Conservation (phyloP, 2,797 vertebrate genomes). For the Intellagama lesueurii region DNA sequence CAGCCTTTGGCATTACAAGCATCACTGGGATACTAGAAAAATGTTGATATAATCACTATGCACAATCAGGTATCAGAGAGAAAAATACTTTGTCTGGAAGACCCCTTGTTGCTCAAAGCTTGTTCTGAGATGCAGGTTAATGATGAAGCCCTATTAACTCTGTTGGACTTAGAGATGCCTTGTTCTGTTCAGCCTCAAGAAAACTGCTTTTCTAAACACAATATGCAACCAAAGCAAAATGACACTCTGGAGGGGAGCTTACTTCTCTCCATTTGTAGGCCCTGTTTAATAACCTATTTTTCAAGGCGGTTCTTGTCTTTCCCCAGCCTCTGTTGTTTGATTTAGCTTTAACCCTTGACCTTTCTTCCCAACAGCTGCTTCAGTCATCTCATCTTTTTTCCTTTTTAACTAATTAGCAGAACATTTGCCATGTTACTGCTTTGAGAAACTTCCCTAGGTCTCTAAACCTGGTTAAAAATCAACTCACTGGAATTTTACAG, state of each 20-base stretch:
- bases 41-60: no score
- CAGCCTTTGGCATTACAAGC: no score
- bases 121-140: not conserved
- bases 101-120: no score
- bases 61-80: no score
- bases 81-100: no score
- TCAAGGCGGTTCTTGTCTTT: not conserved
- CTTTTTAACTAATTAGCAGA: conserved; percentile 26
- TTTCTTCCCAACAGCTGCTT: not conserved
- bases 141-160: not conserved
- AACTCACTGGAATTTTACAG: not conserved
- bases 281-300: not conserved
- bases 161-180: not conserved
- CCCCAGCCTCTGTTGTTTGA: not conserved
- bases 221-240: not conserved
- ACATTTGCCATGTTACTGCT: not conserved
- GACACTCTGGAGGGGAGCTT: not conserved
- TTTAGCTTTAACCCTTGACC: not conserved
- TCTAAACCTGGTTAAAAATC: not conserved
- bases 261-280: not conserved
- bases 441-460: not conserved
- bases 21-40: no score
- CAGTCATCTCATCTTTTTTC: not conserved
- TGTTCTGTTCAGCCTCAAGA: not conserved
- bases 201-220: not conserved